Conservation (phyloP, 2,888 invertebrate species). For the Chrysodeixis includens region DNA sequence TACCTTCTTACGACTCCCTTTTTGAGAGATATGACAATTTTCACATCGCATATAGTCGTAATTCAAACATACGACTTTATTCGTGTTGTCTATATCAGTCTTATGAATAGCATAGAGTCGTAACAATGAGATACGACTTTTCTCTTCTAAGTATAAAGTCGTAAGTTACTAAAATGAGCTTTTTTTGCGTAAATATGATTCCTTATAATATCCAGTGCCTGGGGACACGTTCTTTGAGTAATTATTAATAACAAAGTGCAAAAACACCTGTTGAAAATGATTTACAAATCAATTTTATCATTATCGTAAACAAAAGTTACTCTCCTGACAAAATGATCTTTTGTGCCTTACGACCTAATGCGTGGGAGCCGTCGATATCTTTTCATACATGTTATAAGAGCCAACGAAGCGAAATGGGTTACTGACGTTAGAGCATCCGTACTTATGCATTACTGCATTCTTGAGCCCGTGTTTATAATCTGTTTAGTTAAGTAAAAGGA, state of each 20-base stretch:
- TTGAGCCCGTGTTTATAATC: constrained; percentile 22
- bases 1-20: constrained; percentile 5
- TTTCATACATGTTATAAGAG: constrained; percentile 8
- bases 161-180: not conserved
- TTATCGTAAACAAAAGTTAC: too few species aligned
- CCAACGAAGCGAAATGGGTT: constrained; percentile 16
- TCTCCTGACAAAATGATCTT: too few species aligned
- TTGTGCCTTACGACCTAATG: too few species aligned
- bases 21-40: constrained; percentile 9
- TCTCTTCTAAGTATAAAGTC: constrained; percentile 7
- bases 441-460: constrained; percentile 38
- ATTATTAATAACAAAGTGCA: too few species aligned
- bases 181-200: too few species aligned
- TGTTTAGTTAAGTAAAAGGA: constrained; percentile 13
- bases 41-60: constrained; percentile 13
- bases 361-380: constrained; percentile 3
- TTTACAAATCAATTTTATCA: too few species aligned
- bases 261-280: too few species aligned
- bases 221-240: too few species aligned
- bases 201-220: too few species aligned
- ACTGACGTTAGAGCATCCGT: constrained; percentile 19
- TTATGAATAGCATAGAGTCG: constrained; percentile 15
- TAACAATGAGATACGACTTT: constrained; percentile 17
- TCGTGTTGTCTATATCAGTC: not conserved
- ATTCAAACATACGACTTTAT: constrained; percentile 19